These are phyloP conservation scores for Mus spicilegus DNA, from an alignment of 2,113 vertebrate species.

Conservation along the genomic window DNA sequence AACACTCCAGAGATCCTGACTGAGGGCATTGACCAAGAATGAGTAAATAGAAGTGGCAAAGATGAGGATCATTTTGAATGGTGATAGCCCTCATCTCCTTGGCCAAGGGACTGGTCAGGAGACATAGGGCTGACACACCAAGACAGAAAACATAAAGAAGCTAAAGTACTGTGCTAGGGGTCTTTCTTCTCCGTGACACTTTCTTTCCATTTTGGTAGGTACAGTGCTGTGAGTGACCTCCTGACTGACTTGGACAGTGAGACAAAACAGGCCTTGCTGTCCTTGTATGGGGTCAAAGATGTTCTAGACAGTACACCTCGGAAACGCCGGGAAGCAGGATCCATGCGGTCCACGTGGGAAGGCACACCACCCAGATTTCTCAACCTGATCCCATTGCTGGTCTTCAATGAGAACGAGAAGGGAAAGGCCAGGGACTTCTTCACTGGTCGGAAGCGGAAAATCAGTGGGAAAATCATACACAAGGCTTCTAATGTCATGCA, in stretches of 20 bases:
- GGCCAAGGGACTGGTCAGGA: too few relatives aligned
- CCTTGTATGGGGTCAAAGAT: constrained; percentile 82
- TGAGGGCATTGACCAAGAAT: background rate
- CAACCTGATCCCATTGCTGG: constrained; percentile 81
- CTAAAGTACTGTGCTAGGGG: background rate
- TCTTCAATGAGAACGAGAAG: constrained; percentile 68
- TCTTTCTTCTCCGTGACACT: background rate
- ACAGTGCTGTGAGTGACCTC: constrained; percentile 86
- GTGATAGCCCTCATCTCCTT: too few relatives aligned
- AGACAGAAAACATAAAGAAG: background rate
- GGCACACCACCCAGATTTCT: constrained; percentile 70
- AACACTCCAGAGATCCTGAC: constrained; percentile 70
- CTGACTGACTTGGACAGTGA: constrained; percentile 87
- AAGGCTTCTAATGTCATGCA: constrained; percentile 84
- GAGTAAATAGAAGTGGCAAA: background rate
- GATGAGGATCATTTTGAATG: background rate
- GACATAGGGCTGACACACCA: accelerated
- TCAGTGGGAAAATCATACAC: constrained; percentile 83
- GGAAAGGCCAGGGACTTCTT: constrained; percentile 76
- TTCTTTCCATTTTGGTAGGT: constrained; percentile 77
- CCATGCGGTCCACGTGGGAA: constrained; percentile 27
- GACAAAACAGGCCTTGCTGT: constrained; percentile 83
- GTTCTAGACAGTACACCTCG: constrained; percentile 79
- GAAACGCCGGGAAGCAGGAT: constrained; percentile 79
- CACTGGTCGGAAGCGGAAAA: constrained; percentile 83